These are phyloP conservation scores for Idaea aversata DNA, from an alignment of 2,888 invertebrate species.

Conservation along the genomic window DNA sequence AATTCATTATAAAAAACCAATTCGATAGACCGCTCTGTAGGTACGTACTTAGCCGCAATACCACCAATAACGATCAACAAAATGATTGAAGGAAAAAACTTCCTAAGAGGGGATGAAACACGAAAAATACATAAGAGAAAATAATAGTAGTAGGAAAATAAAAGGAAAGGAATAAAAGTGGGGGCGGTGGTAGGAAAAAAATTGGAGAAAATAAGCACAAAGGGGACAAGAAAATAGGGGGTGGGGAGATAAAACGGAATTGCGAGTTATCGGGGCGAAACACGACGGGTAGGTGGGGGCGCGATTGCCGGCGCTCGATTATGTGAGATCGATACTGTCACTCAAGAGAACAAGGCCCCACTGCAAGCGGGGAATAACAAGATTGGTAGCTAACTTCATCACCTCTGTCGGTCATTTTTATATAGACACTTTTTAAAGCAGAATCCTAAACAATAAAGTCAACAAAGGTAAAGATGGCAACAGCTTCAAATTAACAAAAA, in stretches of 20 bases:
- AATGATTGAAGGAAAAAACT: slow-evolving; percentile 69
- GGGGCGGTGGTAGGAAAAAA: slow-evolving; percentile 69
- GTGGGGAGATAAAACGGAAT: slow-evolving; percentile 78
- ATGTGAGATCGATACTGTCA: slow-evolving; percentile 77
- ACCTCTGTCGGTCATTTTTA: too few species aligned
- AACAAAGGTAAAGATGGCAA: too few species aligned
- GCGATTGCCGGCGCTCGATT: slow-evolving; percentile 65
- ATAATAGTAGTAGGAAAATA: slow-evolving; percentile 76
- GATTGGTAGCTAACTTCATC: background rate
- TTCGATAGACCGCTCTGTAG: slow-evolving; percentile 39
- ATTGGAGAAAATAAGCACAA: slow-evolving; percentile 78
- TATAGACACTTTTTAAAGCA: too few species aligned
- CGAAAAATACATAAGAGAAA: slow-evolving; percentile 77
- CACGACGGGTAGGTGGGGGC: slow-evolving; percentile 66
- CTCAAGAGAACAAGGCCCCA: slow-evolving; percentile 45
- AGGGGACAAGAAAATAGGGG: slow-evolving; percentile 72
- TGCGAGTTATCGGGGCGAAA: slow-evolving; percentile 76
- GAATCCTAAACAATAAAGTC: too few species aligned
- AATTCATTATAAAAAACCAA: slow-evolving; percentile 74
- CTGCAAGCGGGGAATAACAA: slow-evolving; percentile 23
- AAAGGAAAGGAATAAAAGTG: slow-evolving; percentile 73
- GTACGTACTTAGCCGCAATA: slow-evolving; percentile 66
- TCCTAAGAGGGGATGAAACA: slow-evolving; percentile 64
- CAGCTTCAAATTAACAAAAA: too few species aligned
- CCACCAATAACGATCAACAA: slow-evolving; percentile 72